A percentile compares a stretch with the other conserved stretches of the same genome.
Conservation (phyloP, 37 sponge, comb jelly and placozoan species). For the Dysidea cf. avara region DNA sequence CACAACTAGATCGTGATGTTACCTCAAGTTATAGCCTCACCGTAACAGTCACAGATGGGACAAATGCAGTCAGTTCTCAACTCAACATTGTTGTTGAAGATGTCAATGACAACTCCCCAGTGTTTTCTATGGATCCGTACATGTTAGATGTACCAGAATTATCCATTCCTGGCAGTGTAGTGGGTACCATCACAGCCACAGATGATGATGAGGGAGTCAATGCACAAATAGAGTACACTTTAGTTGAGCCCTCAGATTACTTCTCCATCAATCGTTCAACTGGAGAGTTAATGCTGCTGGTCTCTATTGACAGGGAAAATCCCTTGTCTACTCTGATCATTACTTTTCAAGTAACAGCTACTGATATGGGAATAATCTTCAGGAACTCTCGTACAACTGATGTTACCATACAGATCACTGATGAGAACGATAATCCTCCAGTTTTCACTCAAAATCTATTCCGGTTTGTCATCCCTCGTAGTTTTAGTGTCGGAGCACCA, state of each 20-base stretch:
- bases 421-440: slow-evolving; percentile 66
- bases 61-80: slow-evolving; percentile 8
- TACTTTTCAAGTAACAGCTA: too few relatives aligned
- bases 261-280: too few relatives aligned
- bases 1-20: slow-evolving; percentile 49
- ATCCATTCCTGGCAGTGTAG: not conserved
- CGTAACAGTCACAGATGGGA: slow-evolving; percentile 27
- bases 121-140: slow-evolving; percentile 7
- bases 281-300: too few relatives aligned
- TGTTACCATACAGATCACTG: slow-evolving; percentile 38
- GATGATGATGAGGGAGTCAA: slow-evolving; percentile 60
- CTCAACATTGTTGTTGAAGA: slow-evolving; percentile 55
- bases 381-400: not conserved
- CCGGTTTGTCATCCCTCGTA: slow-evolving; percentile 2
- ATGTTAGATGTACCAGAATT: not conserved
- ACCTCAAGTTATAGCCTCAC: slow-evolving; percentile 38
- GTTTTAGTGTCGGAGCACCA: not conserved
- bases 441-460: slow-evolving; percentile 1
- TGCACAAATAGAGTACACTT: slow-evolving; percentile 15
- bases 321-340: too few relatives aligned
- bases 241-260: not conserved
- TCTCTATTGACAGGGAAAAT: too few relatives aligned
- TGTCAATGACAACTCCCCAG: slow-evolving; percentile 71
- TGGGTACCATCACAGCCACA: slow-evolving; percentile 15
- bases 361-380: too few relatives aligned